Evolutionary conservation across 2,888 invertebrate species (phyloP).

Genomic region (Phyto melanocephala): DNA sequence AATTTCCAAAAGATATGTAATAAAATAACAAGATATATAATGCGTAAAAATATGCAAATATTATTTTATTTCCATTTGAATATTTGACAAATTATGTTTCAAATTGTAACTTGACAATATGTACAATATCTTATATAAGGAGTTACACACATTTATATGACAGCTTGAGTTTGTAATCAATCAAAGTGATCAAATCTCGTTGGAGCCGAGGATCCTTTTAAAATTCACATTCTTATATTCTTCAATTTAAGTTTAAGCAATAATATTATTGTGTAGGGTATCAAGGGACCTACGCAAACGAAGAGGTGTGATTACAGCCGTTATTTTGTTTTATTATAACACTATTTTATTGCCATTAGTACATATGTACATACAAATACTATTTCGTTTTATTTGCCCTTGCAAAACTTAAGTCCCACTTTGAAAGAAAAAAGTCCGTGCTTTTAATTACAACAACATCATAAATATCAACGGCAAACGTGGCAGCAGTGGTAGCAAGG

Average conservation of each 20-base stretch:
- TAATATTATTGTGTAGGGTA: neutral
- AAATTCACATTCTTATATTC: too few relatives aligned
- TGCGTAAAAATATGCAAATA: too few relatives aligned
- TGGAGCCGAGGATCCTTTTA: too few relatives aligned
- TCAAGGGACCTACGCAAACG: neutral
- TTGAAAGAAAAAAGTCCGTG: neutral
- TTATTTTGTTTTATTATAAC: neutral
- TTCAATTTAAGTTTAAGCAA: neutral
- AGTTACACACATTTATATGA: too few relatives aligned
- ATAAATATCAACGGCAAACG: neutral
- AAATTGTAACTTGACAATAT: too few relatives aligned
- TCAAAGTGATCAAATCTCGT: too few relatives aligned
- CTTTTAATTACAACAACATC: constrained; percentile 32
- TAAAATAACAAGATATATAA: too few relatives aligned
- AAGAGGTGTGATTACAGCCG: neutral
- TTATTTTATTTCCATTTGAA: neutral
- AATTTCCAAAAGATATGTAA: too few relatives aligned
- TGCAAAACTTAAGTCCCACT: neutral
- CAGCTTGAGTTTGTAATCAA: too few relatives aligned
- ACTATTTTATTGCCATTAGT: constrained; percentile 24
- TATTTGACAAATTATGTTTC: neutral
- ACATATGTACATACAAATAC: neutral
- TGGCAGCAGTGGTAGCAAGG: neutral
- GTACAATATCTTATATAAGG: too few relatives aligned
- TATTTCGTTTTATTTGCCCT: neutral